Evolutionary conservation across 53 echinoderm and acorn worm species (phyloP).

Genomic region (Stichopus horrens): DNA sequence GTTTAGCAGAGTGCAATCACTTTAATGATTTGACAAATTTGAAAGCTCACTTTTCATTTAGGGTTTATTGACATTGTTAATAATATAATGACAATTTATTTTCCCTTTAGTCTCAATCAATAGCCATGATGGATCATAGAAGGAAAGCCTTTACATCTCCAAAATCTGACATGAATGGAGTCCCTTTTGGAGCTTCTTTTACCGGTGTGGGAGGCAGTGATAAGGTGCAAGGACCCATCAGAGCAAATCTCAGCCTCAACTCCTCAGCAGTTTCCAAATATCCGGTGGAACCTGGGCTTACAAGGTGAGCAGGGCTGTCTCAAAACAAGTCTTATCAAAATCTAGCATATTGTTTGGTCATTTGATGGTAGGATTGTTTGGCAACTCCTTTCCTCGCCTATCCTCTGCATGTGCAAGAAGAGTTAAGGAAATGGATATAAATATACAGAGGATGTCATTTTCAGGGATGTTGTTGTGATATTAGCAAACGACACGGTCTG

Average conservation of each 20-base stretch:
- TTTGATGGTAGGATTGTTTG: too few relatives aligned
- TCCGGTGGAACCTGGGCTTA: neutral
- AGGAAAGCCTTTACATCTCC: neutral
- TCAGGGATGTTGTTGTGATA: too few relatives aligned
- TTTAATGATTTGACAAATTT: too few relatives aligned
- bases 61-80: too few relatives aligned
- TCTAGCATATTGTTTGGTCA: too few relatives aligned
- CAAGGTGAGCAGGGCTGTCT: neutral
- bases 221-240: neutral
- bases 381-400: too few relatives aligned
- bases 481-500: too few relatives aligned
- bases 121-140: neutral
- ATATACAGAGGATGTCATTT: too few relatives aligned
- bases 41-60: too few relatives aligned
- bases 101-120: neutral
- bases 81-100: neutral
- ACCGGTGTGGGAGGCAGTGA: neutral
- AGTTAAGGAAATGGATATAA: too few relatives aligned
- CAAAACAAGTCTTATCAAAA: neutral
- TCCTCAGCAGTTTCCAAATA: slow-evolving; percentile 13
- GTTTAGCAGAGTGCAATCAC: too few relatives aligned
- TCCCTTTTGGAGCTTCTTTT: neutral
- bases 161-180: neutral
- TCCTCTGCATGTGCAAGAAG: too few relatives aligned
- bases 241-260: neutral